These are phyloP conservation scores for Carcina quercana DNA, from an alignment of 2,888 invertebrate species.

Conservation along the genomic window DNA sequence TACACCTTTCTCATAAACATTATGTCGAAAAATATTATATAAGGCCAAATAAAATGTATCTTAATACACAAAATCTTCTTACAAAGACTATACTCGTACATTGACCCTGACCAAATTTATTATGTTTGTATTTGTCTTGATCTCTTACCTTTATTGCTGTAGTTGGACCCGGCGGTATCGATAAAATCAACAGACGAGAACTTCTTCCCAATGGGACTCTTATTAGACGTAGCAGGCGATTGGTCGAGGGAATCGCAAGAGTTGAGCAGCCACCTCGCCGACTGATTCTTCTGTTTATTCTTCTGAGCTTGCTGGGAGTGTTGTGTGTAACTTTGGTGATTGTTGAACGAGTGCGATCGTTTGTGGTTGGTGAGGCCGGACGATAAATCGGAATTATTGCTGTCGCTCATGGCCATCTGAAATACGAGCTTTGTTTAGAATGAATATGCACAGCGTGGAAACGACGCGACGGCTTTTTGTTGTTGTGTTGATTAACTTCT, in stretches of 20 bases:
- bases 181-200: conserved; percentile 73
- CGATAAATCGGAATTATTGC: conserved; percentile 65
- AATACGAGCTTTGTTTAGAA: no score
- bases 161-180: conserved; percentile 70
- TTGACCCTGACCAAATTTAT: no score
- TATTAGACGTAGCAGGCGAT: conserved; percentile 54
- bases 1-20: no score
- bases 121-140: no score
- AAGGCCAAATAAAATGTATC: no score
- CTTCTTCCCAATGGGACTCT: conserved; percentile 73
- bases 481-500: conserved; percentile 1
- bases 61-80: no score
- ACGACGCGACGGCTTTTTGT: conserved; percentile 1
- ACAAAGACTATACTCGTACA: no score
- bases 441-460: conserved; percentile 14
- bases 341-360: conserved; percentile 81
- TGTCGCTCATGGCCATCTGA: conserved; percentile 80
- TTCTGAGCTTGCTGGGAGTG: conserved; percentile 74
- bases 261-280: conserved; percentile 64
- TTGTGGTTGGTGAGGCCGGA: conserved; percentile 76
- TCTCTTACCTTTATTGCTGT: conserved; percentile 69
- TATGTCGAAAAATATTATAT: no score
- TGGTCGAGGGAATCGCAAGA: conserved; percentile 69
- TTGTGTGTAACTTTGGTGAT: conserved; percentile 80
- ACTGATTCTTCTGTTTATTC: conserved; percentile 77